phyloP scores from a whole-genome alignment of 1,140 invertebrate species.

The Euwallacea similis region DNA sequence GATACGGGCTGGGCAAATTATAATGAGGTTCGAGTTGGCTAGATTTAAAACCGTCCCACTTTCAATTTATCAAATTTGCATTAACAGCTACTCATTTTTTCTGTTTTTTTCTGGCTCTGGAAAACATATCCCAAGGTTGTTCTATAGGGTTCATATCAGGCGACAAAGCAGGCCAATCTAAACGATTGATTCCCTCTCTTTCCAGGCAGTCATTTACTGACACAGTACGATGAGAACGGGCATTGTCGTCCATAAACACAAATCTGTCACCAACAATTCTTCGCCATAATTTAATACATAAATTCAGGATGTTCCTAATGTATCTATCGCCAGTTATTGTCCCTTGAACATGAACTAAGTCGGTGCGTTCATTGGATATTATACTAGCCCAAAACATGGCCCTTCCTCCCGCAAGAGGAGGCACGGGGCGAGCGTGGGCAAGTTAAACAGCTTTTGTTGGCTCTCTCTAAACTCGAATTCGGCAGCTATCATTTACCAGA shows the following conservation, averaged over 20 bases:
- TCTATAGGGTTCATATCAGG: neutral
- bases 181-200: slow-evolving; percentile 4
- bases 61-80: too few relatives aligned
- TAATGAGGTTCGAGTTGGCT: too few relatives aligned
- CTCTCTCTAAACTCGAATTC: too few relatives aligned
- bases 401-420: too few relatives aligned
- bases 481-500: too few relatives aligned
- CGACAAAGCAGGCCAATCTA: neutral
- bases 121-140: neutral
- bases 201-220: neutral
- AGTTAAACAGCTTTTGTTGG: too few relatives aligned
- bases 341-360: neutral
- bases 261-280: neutral
- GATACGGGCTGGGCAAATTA: too few relatives aligned
- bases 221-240: neutral
- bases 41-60: too few relatives aligned
- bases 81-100: too few relatives aligned
- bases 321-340: neutral
- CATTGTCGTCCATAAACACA: neutral
- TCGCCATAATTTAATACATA: neutral
- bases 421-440: too few relatives aligned
- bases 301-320: neutral
- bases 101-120: too few relatives aligned
- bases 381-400: neutral
- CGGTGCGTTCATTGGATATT: neutral